A percentile compares a stretch with the other conserved stretches of the same genome.
These are phyloP conservation scores for Lathamus discolor DNA, from an alignment of 2,113 vertebrate genomes.

Conservation along the genomic window DNA sequence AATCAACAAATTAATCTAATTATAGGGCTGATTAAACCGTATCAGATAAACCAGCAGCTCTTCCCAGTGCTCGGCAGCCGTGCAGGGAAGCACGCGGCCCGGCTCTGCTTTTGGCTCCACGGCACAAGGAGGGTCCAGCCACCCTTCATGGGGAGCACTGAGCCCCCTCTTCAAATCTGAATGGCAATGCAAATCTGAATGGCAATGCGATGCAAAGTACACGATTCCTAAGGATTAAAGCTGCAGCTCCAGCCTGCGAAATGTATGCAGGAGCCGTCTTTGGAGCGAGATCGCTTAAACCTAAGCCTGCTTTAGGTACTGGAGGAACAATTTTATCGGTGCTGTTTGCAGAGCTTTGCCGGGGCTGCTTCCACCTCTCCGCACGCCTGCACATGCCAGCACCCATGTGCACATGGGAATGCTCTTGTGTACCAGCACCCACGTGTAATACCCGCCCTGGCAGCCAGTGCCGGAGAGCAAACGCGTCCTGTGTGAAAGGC, in stretches of 20 bases:
- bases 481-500: rapidly evolving
- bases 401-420: neutral
- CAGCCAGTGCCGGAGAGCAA: neutral
- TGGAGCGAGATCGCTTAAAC: neutral
- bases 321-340: constrained; percentile 24
- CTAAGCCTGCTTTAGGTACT: constrained; percentile 44
- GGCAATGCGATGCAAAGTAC: neutral
- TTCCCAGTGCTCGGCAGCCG: neutral
- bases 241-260: neutral
- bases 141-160: rapidly evolving
- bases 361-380: neutral
- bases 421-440: neutral
- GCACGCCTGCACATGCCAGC: neutral
- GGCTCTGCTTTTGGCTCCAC: neutral
- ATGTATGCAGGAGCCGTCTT: neutral
- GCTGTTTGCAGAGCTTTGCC: neutral
- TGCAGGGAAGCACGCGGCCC: neutral
- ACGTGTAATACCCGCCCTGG: neutral
- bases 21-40: constrained; percentile 62
- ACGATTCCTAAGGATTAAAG: neutral
- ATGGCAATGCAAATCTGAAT: neutral
- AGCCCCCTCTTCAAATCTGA: neutral
- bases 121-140: rapidly evolving
- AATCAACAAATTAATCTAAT: constrained; percentile 70
- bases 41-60: constrained; percentile 10